Base-by-base conservation (phyloP, 2,888 invertebrate genomes). In the Drosophila maculinotata region DNA sequence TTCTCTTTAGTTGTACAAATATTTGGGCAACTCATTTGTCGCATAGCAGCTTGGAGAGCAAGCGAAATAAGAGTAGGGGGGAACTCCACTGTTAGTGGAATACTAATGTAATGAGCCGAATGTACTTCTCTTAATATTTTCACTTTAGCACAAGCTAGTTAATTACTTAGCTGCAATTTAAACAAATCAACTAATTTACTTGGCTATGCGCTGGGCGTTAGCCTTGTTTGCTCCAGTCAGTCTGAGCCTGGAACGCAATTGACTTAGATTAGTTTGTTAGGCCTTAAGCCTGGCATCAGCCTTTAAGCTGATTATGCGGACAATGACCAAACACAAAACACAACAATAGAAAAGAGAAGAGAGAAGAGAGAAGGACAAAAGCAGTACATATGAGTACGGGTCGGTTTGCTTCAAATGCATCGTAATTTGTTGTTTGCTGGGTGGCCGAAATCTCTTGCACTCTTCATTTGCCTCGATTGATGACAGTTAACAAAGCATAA, bases 261-360 rank as follows among this genome's bases (percentile, higher is more conserved):
- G 31, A 56, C 60, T 33, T 47, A 45, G 60, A 69, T 69, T 62
- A 62, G 69, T 48, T 67, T 52, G 51, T 20, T 51, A 30, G 49
- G 54, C 39, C 28, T 23, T 17, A 38, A 69, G 39, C 49, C 39
- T 35, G 36, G 26, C 48, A 67, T 38, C 35, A 59, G 69, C 30
- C 41, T 8, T 45, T 56, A 60, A 69, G 69, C 69, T 54, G 54
- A 69, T 69, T 69, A 51, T 31, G 45, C 54, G 26, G 26, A 28
- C 49, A 45, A 25, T 12, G 26, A 15, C 14, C 23, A 10, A 23
- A 5, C n/a, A 47, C 8, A 17, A 23, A 20, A 14, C n/a, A 33
- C 8, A 28, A 20, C 10, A 12, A 23, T 14, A 14, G 1, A 17
- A 9, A 8, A 31, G 1, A 12, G 0, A 30, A 25, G 15, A 12